These are phyloP conservation scores for Dinomys branickii DNA, from an alignment of 2,113 vertebrate species.

Conservation along the genomic window DNA sequence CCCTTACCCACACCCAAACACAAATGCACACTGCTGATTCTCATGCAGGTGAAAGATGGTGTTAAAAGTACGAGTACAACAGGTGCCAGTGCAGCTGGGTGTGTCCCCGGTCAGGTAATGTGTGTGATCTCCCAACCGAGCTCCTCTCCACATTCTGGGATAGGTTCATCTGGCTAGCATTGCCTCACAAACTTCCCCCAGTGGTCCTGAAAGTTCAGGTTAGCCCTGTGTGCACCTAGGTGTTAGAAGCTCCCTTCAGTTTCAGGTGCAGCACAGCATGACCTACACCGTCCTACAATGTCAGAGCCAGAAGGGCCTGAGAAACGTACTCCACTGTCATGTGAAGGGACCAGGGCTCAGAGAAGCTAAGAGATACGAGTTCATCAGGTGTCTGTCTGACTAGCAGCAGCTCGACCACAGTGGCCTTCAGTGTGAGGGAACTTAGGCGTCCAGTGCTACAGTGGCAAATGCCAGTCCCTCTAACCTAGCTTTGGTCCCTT, in stretches of 20 bases:
- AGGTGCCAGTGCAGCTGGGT: constrained; percentile 52
- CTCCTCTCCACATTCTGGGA: not conserved
- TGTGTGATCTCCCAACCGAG: not conserved
- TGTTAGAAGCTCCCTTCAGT: not conserved
- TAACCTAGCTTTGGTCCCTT: not conserved
- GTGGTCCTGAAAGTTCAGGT: not conserved
- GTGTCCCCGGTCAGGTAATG: constrained; percentile 73
- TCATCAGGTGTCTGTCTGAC: not conserved
- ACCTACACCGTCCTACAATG: not conserved
- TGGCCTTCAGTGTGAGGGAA: not conserved
- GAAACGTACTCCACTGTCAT: not conserved
- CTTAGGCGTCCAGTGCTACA: not conserved
- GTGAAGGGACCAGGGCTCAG: constrained; percentile 1
- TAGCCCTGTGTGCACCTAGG: not conserved
- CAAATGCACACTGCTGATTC: not conserved
- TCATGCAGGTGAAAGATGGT: constrained; percentile 71
- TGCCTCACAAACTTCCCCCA: not conserved
- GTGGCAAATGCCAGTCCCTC: not conserved
- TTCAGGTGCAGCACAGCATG: not conserved
- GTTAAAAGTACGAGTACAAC: constrained; percentile 43
- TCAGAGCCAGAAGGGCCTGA: not conserved
- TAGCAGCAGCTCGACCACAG: not conserved
- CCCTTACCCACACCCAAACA: not conserved
- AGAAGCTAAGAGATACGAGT: not conserved
- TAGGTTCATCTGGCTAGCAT: not conserved